Percentiles rank a stretch among this genome's conserved stretches.
phyloP scores from a whole-genome alignment of 2,888 invertebrate genomes.

The Oxytorus armatus region DNA sequence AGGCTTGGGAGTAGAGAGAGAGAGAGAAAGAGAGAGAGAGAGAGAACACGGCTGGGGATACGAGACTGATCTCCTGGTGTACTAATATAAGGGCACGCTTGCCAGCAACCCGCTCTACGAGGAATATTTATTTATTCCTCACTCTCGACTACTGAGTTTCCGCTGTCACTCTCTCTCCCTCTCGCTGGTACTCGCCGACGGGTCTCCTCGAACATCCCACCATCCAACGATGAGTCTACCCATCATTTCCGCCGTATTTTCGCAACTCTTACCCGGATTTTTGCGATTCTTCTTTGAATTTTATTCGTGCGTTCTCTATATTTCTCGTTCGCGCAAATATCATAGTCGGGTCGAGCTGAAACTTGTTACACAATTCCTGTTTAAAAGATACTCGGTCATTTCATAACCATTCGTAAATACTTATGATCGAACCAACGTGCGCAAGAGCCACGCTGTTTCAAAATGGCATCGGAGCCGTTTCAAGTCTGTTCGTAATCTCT shows the following conservation, averaged over 20 bases:
- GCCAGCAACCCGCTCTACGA: constrained; percentile 57
- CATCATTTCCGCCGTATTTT: constrained; percentile 20
- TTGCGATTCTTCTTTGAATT: neutral
- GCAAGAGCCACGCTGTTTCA: neutral
- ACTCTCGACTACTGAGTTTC: constrained; percentile 44
- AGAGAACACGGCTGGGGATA: constrained; percentile 52
- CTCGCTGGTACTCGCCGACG: no score
- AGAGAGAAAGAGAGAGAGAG: no score
- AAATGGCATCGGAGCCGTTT: neutral
- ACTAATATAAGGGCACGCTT: constrained; percentile 61
- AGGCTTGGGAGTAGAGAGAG: constrained; percentile 43
- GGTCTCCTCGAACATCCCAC: constrained; percentile 20
- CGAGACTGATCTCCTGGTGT: constrained; percentile 63
- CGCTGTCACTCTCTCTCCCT: constrained; percentile 3
- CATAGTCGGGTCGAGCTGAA: neutral
- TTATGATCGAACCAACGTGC: neutral
- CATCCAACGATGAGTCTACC: constrained; percentile 4
- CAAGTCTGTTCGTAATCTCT: constrained; percentile 11
- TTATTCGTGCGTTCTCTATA: constrained; percentile 6
- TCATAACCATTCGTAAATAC: neutral
- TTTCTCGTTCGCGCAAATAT: neutral
- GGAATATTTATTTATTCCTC: constrained; percentile 69
- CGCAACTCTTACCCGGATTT: constrained; percentile 5
- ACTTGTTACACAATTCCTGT: neutral
- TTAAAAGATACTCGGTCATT: neutral